Evolutionary conservation across 92 coral and sea anemone species (phyloP).

Genomic region (Phymanthus crucifer): DNA sequence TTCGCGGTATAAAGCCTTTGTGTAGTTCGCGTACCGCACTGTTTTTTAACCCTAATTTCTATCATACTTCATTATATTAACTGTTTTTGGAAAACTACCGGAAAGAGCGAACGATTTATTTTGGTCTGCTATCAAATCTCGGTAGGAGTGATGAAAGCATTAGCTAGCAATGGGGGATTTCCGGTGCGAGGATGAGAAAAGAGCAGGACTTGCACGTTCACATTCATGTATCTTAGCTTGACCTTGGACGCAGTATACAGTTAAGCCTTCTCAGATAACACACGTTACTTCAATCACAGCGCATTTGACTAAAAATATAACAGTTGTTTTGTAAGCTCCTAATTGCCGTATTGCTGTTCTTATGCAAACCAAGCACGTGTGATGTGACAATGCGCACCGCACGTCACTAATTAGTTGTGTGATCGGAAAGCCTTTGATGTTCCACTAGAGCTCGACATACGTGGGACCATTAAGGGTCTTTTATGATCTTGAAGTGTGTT

Average conservation of each 20-base stretch:
- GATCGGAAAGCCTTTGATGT: conserved; percentile 4
- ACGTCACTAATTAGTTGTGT: background rate
- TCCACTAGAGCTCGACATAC: background rate
- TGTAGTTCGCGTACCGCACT: background rate
- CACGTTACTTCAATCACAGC: background rate
- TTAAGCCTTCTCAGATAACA: background rate
- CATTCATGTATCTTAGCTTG: conserved; percentile 3
- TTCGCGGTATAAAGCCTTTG: background rate
- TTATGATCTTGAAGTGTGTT: conserved; percentile 26
- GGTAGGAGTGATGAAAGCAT: background rate
- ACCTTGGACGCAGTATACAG: conserved; percentile 15
- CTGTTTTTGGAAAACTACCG: background rate
- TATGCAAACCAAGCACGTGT: background rate
- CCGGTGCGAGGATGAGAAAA: conserved; percentile 15
- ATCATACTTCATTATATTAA: too few relatives aligned
- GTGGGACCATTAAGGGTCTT: background rate
- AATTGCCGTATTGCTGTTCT: background rate
- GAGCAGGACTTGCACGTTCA: conserved; percentile 26
- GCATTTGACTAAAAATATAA: background rate
- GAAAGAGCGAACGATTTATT: background rate
- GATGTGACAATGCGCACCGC: background rate
- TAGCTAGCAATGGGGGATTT: conserved; percentile 5
- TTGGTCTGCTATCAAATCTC: background rate
- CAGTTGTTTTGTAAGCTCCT: background rate
- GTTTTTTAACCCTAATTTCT: background rate